Evolutionary conservation across 2,797 vertebrate genomes (phyloP), one percentile per base, ranked within the genome.

Genomic region (Rhinoraja longicauda): DNA sequence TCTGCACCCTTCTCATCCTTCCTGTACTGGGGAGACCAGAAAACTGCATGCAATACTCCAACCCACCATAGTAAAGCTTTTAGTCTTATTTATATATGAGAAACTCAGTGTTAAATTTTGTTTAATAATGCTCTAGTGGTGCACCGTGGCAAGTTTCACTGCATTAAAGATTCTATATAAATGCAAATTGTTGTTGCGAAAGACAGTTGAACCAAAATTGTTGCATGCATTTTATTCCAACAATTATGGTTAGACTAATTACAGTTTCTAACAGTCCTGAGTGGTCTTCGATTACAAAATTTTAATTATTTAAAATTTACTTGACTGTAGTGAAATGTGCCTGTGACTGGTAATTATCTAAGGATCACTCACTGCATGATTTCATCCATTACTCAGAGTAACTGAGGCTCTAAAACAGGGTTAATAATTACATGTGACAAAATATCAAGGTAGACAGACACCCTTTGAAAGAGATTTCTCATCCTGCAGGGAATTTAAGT

Each of bases 401-500:
- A 13, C 10, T 2, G 4, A 26, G 81, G 45, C 29, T 45, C 59
- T 84, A 57, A 84, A 9, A 29, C 45, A 24, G 53, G 45, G 24
- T 84, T 84, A 84, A 57, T 45, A 84, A 57, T 84, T 84, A 84
- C 81, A 29, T 84, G 81, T 13, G 29, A 57, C 53, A 29, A 84
- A 12, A 13, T 13, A 29, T 81, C 29, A 59, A 29, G 26, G 81
- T 57, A 84, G 81, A 84, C 81, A 59, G 81, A 45, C 59, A 53
- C 53, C 81, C 81, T 45, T 84, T 5, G 8, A 84, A 84, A 53
- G 53, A 84, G 81, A 84, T 57, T 57, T 84, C 45, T 7, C 26
- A 29, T 57, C 81, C 81, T 84, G 53, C 53, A 59, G 81, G 4
- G 21, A 84, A 53, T 53, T 84, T 57, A 84, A 84, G 81, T 84